Evolutionary conservation across 2,797 vertebrate species (phyloP).

Genomic region (Ctenopoma multispine): DNA sequence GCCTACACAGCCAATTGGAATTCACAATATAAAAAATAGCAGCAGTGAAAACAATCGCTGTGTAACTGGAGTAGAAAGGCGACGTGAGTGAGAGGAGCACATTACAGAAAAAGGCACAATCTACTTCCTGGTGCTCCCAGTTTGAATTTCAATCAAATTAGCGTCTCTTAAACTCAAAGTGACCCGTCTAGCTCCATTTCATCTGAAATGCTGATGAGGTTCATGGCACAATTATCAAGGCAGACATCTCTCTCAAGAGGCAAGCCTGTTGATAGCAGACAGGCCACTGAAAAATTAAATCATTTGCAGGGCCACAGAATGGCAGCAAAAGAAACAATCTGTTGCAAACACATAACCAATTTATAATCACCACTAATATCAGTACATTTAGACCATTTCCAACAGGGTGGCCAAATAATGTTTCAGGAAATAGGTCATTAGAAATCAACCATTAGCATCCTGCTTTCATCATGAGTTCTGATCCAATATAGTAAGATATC

Average conservation of each 20-base stretch:
- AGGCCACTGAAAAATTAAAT: conserved; percentile 81
- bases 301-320: conserved; percentile 74
- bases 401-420: conserved; percentile 65
- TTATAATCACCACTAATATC: conserved; percentile 54
- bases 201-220: conserved; percentile 85
- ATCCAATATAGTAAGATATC: conserved; percentile 68
- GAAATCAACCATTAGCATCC: conserved; percentile 74
- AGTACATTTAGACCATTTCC: conserved; percentile 55
- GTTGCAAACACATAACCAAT: conserved; percentile 35
- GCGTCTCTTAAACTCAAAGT: conserved; percentile 84
- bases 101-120: conserved; percentile 78
- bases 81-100: conserved; percentile 74
- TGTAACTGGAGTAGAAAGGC: conserved; percentile 71
- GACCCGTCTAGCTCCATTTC: conserved; percentile 84
- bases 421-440: conserved; percentile 76
- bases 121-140: conserved; percentile 82
- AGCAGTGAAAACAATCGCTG: conserved; percentile 59
- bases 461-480: conserved; percentile 64
- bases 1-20: conserved; percentile 58
- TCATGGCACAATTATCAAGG: conserved; percentile 85
- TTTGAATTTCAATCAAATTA: conserved; percentile 87
- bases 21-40: conserved; percentile 56
- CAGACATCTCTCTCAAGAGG: conserved; percentile 81
- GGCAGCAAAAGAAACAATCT: conserved; percentile 72
- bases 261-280: conserved; percentile 78